phyloP scores from a whole-genome alignment of 2,888 invertebrate genomes.

The Callinectes sapidus region DNA sequence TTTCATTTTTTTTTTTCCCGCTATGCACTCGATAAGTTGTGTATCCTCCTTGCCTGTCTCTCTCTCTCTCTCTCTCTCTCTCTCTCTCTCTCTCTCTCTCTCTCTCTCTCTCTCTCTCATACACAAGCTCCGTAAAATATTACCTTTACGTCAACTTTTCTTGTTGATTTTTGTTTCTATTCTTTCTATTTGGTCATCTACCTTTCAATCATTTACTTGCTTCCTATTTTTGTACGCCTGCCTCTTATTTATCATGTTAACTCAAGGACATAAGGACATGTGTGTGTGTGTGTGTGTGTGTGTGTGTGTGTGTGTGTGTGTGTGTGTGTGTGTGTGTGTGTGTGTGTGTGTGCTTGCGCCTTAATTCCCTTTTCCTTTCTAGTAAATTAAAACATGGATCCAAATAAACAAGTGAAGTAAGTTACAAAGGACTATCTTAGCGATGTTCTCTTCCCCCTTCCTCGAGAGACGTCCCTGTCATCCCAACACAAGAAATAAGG shows the following conservation, averaged over 20 bases:
- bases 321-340: not conserved
- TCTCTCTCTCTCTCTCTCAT: no score
- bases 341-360: no score
- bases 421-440: not conserved
- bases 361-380: not conserved
- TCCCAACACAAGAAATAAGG: not conserved
- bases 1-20: no score
- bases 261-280: not conserved
- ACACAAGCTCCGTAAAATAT: not conserved
- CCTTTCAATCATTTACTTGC: not conserved
- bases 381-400: not conserved
- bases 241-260: not conserved
- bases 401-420: not conserved
- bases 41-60: not conserved
- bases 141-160: not conserved
- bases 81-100: no score
- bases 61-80: no score
- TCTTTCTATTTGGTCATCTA: not conserved
- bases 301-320: not conserved
- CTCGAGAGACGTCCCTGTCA: not conserved
- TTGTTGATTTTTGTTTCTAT: not conserved
- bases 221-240: not conserved
- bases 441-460: not conserved
- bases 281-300: conserved; percentile 4
- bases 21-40: not conserved